A percentile compares a stretch with the other conserved stretches of the same genome.
phyloP scores from a whole-genome alignment of 2,888 invertebrate species.

The Cryptus viduatorius region DNA sequence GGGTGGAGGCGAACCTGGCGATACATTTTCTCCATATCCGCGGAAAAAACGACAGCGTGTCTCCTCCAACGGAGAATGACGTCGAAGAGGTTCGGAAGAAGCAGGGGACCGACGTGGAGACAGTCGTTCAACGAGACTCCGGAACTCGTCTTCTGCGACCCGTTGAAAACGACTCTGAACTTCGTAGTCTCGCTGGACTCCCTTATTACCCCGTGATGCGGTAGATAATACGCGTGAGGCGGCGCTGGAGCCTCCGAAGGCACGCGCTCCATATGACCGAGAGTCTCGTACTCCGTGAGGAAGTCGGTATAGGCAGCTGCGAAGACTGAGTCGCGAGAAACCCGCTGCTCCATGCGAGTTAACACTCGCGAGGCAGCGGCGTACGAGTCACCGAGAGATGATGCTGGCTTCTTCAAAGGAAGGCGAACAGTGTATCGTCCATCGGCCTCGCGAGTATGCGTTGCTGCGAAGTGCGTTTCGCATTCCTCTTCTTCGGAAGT shows the following conservation, averaged over 20 bases:
- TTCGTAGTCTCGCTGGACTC: conserved; percentile 76
- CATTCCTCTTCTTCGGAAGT: conserved; percentile 18
- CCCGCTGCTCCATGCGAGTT: neutral
- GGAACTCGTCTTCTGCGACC: conserved; percentile 70
- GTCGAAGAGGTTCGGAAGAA: conserved; percentile 73
- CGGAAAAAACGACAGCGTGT: conserved; percentile 3
- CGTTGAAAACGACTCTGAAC: conserved; percentile 78
- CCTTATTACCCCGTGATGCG: conserved; percentile 77
- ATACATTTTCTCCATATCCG: conserved; percentile 38
- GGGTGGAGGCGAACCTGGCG: conserved; percentile 19
- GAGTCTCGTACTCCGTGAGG: conserved; percentile 20
- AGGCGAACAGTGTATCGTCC: conserved; percentile 4
- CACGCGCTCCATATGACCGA: conserved; percentile 21
- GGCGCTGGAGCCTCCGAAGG: neutral
- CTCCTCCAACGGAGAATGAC: conserved; percentile 17
- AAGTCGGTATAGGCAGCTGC: conserved; percentile 11
- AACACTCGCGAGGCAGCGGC: conserved; percentile 24
- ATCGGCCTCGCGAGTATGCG: neutral
- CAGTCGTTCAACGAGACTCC: conserved; percentile 73
- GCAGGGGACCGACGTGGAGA: conserved; percentile 75
- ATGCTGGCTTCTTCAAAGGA: neutral
- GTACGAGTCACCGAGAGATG: neutral
- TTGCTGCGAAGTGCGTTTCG: conserved; percentile 2
- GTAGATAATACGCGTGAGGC: conserved; percentile 31
- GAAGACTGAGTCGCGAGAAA: neutral